A percentile compares a stretch with the other conserved stretches of the same genome.
phyloP scores from a whole-genome alignment of 2,113 vertebrate species.

The Myiagra hebetior region DNA sequence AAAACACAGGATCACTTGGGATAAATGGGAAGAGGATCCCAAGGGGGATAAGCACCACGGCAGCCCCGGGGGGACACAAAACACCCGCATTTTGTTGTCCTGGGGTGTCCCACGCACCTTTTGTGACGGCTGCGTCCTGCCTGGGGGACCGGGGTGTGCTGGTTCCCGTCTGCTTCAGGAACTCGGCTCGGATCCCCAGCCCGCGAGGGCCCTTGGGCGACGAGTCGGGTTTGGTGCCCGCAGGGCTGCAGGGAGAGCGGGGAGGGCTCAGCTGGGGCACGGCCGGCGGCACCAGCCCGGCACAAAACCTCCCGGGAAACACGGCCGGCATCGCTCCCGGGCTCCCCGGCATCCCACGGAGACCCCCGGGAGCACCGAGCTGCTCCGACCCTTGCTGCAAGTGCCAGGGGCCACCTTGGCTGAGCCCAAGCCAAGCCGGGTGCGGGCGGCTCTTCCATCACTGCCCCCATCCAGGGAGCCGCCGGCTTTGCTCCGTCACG shows the following conservation, averaged over 20 bases:
- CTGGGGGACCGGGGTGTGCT: constrained; percentile 77
- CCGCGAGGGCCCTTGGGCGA: constrained; percentile 87
- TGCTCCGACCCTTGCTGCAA: background rate
- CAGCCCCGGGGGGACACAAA: background rate
- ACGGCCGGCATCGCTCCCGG: accelerated
- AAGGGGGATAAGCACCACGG: accelerated
- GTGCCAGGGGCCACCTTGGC: accelerated
- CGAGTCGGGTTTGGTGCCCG: constrained; percentile 87
- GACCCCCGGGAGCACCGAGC: background rate
- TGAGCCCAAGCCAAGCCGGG: accelerated
- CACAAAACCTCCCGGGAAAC: background rate
- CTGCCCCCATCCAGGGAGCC: background rate
- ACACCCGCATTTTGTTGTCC: accelerated
- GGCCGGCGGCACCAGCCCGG: background rate
- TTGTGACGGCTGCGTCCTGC: constrained; percentile 73
- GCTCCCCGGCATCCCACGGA: background rate
- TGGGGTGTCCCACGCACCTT: constrained; percentile 72
- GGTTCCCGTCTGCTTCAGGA: constrained; percentile 80
- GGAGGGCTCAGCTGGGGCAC: background rate
- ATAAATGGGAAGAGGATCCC: background rate
- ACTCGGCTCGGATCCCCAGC: constrained; percentile 83
- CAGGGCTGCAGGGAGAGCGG: constrained; percentile 75
- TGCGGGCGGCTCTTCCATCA: accelerated
- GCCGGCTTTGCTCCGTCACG: background rate
- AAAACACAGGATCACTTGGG: no score